phyloP scores from a whole-genome alignment of 2,797 vertebrate species.

The Echeneis naucrates region DNA sequence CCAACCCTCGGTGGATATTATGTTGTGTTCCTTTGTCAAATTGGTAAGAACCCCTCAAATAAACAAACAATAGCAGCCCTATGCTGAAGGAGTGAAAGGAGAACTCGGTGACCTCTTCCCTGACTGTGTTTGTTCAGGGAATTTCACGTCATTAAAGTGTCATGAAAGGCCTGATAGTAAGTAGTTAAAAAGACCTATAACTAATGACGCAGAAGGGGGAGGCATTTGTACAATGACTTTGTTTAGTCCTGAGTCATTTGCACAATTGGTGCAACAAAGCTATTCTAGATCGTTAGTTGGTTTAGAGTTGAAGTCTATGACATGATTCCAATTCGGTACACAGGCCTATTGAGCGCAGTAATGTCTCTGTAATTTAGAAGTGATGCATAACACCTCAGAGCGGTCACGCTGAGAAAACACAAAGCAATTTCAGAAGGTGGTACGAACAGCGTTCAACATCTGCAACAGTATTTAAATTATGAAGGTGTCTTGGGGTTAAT shows the following conservation, averaged over 20 bases:
- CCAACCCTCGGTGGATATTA: no score
- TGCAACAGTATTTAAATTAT: conserved; percentile 54
- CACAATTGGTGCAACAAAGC: conserved; percentile 59
- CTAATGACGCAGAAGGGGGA: conserved; percentile 54
- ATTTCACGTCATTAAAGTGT: conserved; percentile 73
- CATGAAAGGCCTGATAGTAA: conserved; percentile 45
- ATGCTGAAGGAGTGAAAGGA: conserved; percentile 63
- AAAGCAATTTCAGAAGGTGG: conserved; percentile 51
- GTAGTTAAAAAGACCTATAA: conserved; percentile 64
- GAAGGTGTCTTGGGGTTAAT: conserved; percentile 43
- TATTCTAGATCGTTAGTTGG: conserved; percentile 48
- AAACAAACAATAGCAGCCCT: conserved; percentile 69
- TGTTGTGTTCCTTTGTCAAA: conserved; percentile 54
- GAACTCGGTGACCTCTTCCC: conserved; percentile 59
- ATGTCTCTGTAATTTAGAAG: conserved; percentile 54
- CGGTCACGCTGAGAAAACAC: conserved; percentile 49
- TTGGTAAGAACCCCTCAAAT: conserved; percentile 57
- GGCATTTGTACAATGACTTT: conserved; percentile 65
- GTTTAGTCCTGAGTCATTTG: conserved; percentile 46
- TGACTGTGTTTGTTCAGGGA: conserved; percentile 69
- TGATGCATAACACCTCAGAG: conserved; percentile 47
- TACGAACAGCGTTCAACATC: conserved; percentile 44
- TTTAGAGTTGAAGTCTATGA: conserved; percentile 34
- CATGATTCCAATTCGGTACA: conserved; percentile 51
- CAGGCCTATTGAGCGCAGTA: conserved; percentile 22